Evolutionary conservation across 1,140 invertebrate genomes (phyloP), one percentile per base, ranked within the genome.

Genomic region (Cyphomyrmex costatus): DNA sequence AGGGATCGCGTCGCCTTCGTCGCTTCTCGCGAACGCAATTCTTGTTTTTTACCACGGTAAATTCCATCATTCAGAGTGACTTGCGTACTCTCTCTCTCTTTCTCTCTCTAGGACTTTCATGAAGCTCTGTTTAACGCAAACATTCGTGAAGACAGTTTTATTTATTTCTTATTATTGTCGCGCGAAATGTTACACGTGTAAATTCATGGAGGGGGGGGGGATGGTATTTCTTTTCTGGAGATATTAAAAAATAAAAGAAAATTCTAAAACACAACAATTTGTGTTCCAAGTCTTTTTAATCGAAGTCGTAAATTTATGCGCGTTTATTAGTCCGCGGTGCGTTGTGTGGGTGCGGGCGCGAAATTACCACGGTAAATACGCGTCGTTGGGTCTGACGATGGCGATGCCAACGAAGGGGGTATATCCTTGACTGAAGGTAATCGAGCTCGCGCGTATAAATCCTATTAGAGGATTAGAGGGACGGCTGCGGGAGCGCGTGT

Each of bases 381-480:
- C 79, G 53, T 61, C 56, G 63, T 53, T 58, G 65, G 49, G 49
- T 60, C 58, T 77, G 24, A 71, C 27, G n/a, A 51, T 51, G 30
- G 49, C 27, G 16, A 51, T 42, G 42, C 42, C 73, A 65, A n/a
- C n/a, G n/a, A n/a, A 83, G 61, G 89, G 76, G 88, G 90, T 90
- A 90, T 93, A 92, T 93, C 92, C 92, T 93, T 92, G 92, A 95
- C 91, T 91, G 92, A 92, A 93, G 92, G 93, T 95, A 95, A 95
- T 95, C 92, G 94, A 95, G 94, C 94, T 92, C 91, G 91, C 91
- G 91, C 92, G 93, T 92, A 95, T 95, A 95, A 95, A 95, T 95
- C 94, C 94, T 94, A 95, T 95, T 95, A 95, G 92, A 93, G 93
- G 95, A 94, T 95, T 95, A 94, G 91, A 92, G 93, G 93, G 93